These are phyloP conservation scores for Apeira syringaria DNA, from an alignment of 2,888 invertebrate species.

Conservation along the genomic window DNA sequence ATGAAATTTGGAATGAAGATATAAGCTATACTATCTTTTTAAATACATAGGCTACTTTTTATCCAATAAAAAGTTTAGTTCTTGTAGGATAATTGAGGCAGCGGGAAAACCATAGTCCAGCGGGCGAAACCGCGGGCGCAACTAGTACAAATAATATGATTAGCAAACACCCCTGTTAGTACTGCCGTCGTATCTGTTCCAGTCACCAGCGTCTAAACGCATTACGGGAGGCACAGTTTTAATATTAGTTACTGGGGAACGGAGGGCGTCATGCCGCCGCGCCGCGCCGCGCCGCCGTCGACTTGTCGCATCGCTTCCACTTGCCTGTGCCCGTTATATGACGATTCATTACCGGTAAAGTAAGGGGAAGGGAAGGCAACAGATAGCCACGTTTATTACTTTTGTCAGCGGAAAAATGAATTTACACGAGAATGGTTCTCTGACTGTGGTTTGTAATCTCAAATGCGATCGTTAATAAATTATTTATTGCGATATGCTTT, in stretches of 20 bases:
- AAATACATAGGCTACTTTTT: too few species aligned
- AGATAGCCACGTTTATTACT: constrained; percentile 81
- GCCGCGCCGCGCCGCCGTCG: too few species aligned
- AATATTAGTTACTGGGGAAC: neutral
- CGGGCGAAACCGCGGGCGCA: too few species aligned
- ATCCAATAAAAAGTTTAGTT: too few species aligned
- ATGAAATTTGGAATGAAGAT: too few species aligned
- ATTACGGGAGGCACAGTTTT: constrained; percentile 42
- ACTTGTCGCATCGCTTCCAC: constrained; percentile 78
- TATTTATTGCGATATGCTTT: too few species aligned
- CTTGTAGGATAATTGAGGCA: too few species aligned
- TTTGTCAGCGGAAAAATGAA: constrained; percentile 83
- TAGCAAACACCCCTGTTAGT: constrained; percentile 9
- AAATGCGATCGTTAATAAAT: neutral
- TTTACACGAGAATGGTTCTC: constrained; percentile 65
- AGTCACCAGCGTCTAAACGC: constrained; percentile 55
- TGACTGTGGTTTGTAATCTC: constrained; percentile 27
- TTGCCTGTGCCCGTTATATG: constrained; percentile 81
- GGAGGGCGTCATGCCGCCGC: constrained; percentile 26
- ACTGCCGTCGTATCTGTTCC: constrained; percentile 46
- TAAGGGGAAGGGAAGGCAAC: constrained; percentile 70
- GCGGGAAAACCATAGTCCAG: too few species aligned
- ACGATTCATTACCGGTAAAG: constrained; percentile 77
- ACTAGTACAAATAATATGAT: constrained; percentile 3
- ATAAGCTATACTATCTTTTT: too few species aligned